Evolutionary conservation across 1,140 invertebrate genomes (phyloP), one percentile per base, ranked within the genome.

Genomic region (Atta colombica): DNA sequence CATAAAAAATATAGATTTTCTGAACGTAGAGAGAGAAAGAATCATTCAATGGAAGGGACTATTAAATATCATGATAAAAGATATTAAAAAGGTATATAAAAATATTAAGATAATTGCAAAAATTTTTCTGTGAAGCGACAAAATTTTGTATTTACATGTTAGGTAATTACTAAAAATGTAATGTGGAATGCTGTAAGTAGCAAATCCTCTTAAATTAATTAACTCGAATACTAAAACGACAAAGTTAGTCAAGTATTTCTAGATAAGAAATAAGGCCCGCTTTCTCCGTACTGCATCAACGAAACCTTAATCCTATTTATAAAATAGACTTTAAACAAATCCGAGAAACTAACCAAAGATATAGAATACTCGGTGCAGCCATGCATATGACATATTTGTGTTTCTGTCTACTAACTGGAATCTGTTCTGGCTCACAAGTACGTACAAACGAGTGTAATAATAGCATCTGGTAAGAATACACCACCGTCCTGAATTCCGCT

Each of bases 281-380:
- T 80, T n/a, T 68, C 45, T 35, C 45, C 39, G 25, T 10, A 10
- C 39, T 53, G n/a, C 28, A 69, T 80, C 49, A 68, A 80, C 18
- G 45, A 69, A 68, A 21, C 77, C 45, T 39, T 55, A 80, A 80
- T 80, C 63, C 77, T 80, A 80, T 80, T 69, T 80, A 55, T 28
- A 45, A 14, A 55, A 31, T 6, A 7, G 14, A 10, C 28, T 2
- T 25, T 80, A 66, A 55, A 80, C 63, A 69, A 80, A 69, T 78
- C 61, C 45, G n/a, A 45, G 14, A n/a, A 25, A 53, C 77, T 58
- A 81, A 81, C 49, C 49, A 21, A 81, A 81, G 77, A 58, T 60
- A 77, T 16, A 61, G 63, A 55, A 71, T 71, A 81, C 31, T 65
- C 77, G n/a, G 68, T 45, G 63, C 49, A 80, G 35, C 77, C 61